These are phyloP conservation scores for Calliphora vomitoria DNA, from an alignment of 2,888 invertebrate genomes.

Conservation along the genomic window DNA sequence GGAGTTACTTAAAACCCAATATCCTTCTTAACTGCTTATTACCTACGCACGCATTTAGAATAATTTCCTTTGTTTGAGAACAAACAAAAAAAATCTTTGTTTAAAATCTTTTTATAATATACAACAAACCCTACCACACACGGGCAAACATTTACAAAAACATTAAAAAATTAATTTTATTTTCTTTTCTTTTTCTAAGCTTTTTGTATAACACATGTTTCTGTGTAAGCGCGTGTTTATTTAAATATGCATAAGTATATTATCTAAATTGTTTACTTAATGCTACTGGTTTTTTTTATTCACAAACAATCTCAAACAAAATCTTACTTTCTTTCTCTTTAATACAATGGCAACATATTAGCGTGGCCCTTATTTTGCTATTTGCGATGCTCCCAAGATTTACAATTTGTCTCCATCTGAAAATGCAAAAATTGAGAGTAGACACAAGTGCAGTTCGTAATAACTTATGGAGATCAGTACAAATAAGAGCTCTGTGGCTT, in stretches of 20 bases:
- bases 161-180: no score
- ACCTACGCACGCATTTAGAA: background rate
- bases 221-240: background rate
- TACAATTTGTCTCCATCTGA: no score
- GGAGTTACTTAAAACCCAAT: no score
- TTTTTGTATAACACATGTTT: background rate
- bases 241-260: background rate
- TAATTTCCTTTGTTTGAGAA: background rate
- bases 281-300: background rate
- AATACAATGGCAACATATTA: no score
- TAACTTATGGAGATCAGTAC: no score
- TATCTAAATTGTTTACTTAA: slow-evolving; percentile 22
- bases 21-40: no score
- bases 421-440: no score
- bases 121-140: no score
- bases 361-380: no score
- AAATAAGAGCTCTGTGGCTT: no score
- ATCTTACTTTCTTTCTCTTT: background rate
- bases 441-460: no score
- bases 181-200: background rate
- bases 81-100: background rate
- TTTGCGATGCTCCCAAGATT: no score
- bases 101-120: background rate
- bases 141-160: background rate
- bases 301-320: background rate